Base-by-base conservation (phyloP, 2,797 vertebrate species). In the Varecia variegata region DNA sequence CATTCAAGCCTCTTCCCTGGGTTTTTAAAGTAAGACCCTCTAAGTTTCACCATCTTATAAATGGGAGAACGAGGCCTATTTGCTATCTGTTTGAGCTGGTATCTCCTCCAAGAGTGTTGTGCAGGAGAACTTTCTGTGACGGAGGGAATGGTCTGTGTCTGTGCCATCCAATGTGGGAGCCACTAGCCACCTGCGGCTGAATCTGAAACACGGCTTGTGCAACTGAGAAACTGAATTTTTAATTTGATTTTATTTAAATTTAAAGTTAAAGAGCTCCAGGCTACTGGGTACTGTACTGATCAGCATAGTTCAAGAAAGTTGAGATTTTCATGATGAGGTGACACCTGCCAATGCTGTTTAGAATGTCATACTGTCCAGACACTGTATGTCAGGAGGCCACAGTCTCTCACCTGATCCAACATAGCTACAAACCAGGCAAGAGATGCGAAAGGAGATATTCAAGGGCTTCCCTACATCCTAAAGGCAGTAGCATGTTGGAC, bases 1-100 rank as follows among this genome's bases (percentile, higher is more conserved):
- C 18, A 96, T 76, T 95, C 43, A 86, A 20, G 21, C 58, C 71
- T 95, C 40, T 62, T 67, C 43, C 20, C 17, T 79, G 70, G 9
- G 14, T 13, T 38, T 47, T 76, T 23, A 27, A 77, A 88, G 58
- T 83, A n/a, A 76, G 35, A 77, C 15, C 40, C 43, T 90, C 15
- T 82, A 65, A 90, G 71, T 77, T 71, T 68, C 40, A 58, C 45
- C 52, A 1, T 40, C 23, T 68, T 58, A 68, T 65, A 82, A 54
- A 60, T 58, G 54, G 54, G 18, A 20, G 23, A 38, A 56, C 17
- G 5, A 73, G 21, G 30, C 52, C 56, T 6, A 4, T 5, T 30
- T 1, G 32, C 35, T n/a, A 7, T 76, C 47, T 58, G n/a, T 38
- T 74, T 65, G 58, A 84, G 35, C 13, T 21, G 2, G 27, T 54